These are phyloP conservation scores for Murina feae DNA, from an alignment of 2,113 vertebrate genomes.

Conservation along the genomic window DNA sequence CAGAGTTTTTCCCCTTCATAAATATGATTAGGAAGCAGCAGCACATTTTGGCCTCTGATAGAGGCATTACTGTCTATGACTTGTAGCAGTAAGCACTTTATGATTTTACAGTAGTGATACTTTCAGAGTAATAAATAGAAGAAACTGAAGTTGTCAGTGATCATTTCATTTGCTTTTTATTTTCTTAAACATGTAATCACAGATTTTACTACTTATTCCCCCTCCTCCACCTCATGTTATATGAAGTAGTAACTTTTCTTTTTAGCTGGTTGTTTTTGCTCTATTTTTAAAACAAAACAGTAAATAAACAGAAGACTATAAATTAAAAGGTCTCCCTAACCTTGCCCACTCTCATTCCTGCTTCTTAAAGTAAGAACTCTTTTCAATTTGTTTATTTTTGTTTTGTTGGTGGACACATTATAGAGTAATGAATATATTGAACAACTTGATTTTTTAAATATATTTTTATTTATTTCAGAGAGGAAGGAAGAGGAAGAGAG, in stretches of 20 bases:
- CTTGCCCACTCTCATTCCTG: neutral
- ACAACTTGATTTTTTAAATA: neutral
- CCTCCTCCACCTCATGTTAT: neutral
- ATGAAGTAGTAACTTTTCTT: neutral
- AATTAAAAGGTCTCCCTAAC: neutral
- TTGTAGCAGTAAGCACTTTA: neutral
- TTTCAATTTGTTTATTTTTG: neutral
- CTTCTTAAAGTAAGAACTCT: neutral
- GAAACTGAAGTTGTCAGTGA: neutral
- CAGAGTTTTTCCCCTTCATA: neutral
- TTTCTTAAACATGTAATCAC: neutral
- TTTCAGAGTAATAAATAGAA: neutral
- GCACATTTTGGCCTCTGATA: neutral
- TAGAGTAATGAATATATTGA: neutral
- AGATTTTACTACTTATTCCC: neutral
- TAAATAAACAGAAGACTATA: neutral
- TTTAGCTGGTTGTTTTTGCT: neutral
- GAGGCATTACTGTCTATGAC: neutral
- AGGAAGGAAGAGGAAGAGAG: no score
- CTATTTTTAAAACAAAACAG: neutral
- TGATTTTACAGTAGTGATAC: neutral
- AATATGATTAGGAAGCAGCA: neutral
- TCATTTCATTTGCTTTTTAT: slow-evolving; percentile 26
- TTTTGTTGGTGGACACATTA: neutral
- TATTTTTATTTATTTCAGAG: no score